phyloP scores from a whole-genome alignment of 2,113 vertebrate genomes.

The Theristicus caerulescens region DNA sequence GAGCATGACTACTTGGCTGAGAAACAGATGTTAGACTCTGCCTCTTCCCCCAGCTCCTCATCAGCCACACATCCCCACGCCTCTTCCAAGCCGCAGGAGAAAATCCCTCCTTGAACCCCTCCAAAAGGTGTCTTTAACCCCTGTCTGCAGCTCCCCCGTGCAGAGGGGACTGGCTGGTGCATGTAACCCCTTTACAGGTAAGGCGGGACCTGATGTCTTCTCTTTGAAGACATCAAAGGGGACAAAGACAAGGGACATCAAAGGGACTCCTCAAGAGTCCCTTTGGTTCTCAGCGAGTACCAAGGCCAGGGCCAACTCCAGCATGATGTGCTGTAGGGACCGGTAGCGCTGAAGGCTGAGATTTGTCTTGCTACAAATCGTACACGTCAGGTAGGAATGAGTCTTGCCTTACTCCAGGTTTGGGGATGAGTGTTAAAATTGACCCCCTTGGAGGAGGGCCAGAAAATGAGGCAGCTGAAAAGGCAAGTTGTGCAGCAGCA shows the following conservation, averaged over 20 bases:
- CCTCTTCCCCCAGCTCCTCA: neutral
- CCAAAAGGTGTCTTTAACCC: neutral
- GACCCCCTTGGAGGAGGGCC: neutral
- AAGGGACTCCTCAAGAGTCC: too few species aligned
- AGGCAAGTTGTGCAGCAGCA: neutral
- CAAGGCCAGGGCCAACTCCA: neutral
- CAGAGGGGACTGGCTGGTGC: neutral
- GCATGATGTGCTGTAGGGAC: neutral
- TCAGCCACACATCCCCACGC: neutral
- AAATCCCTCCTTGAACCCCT: neutral
- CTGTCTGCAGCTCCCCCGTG: neutral
- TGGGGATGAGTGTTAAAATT: neutral
- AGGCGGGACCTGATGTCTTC: neutral
- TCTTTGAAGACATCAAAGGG: neutral
- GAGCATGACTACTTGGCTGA: neutral
- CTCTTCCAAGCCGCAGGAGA: neutral
- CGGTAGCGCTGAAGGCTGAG: neutral
- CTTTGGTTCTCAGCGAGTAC: neutral
- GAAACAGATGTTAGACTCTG: neutral
- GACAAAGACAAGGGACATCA: too few species aligned
- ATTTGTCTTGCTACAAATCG: neutral
- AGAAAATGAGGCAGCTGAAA: neutral
- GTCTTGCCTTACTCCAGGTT: neutral
- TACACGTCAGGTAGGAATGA: neutral
- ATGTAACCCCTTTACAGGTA: neutral